Conservation (phyloP, 2,797 vertebrate species). For the Antennarius maculatus region DNA sequence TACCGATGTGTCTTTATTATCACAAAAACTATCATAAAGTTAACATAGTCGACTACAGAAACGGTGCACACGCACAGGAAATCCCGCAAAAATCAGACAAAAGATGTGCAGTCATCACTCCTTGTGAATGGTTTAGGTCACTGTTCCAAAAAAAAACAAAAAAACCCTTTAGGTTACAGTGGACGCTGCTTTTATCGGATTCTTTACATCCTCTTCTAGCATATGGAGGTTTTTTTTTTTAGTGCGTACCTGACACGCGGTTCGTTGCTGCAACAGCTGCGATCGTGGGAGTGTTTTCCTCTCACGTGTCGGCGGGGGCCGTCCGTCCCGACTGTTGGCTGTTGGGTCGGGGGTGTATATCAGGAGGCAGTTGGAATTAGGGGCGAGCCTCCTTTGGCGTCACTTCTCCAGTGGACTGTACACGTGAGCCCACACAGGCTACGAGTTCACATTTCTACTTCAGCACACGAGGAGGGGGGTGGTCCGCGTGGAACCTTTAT, state of each 20-base stretch:
- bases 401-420: constrained; percentile 41
- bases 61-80: background rate
- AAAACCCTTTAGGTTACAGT: too few species aligned
- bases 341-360: constrained; percentile 25
- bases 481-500: background rate
- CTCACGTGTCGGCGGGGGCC: constrained; percentile 57
- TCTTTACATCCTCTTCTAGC: too few species aligned
- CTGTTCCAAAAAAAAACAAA: too few species aligned
- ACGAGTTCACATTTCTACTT: background rate
- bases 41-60: background rate
- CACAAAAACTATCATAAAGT: constrained; percentile 3
- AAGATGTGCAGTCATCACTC: too few species aligned
- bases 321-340: constrained; percentile 29
- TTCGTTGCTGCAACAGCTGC: constrained; percentile 39
- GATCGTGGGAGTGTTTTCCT: constrained; percentile 12
- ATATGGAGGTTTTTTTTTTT: too few species aligned
- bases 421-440: constrained; percentile 49
- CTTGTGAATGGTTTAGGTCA: too few species aligned
- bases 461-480: background rate
- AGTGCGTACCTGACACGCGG: too few species aligned
- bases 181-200: too few species aligned
- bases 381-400: constrained; percentile 46
- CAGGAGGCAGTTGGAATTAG: constrained; percentile 47
- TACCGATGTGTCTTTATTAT: constrained; percentile 15
- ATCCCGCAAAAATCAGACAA: background rate